Conservation (phyloP, 1,140 invertebrate species). For the Papilio glaucus region DNA sequence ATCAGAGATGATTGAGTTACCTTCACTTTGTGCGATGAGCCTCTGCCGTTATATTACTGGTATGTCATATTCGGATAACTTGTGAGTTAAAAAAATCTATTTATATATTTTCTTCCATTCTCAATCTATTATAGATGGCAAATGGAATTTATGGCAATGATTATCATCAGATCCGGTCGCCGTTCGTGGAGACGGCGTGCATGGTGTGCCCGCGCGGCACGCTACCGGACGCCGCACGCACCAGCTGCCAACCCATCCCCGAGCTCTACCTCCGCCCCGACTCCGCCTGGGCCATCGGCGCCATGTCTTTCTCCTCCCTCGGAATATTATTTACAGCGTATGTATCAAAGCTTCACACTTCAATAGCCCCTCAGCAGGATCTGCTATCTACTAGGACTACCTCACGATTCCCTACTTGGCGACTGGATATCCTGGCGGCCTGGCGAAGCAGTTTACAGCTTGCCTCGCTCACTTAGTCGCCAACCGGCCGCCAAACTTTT, state of each 20-base stretch:
- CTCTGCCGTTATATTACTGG: too few species aligned
- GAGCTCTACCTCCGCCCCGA: slow-evolving; percentile 92
- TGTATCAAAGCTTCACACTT: slow-evolving; percentile 39
- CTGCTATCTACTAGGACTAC: too few species aligned
- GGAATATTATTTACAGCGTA: slow-evolving; percentile 91
- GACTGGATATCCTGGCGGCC: too few species aligned
- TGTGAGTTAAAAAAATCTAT: too few species aligned
- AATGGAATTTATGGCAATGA: neutral
- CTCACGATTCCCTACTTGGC: too few species aligned
- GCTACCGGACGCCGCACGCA: slow-evolving; percentile 90
- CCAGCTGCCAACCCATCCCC: slow-evolving; percentile 90
- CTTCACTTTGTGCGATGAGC: too few species aligned
- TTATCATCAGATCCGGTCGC: slow-evolving; percentile 88
- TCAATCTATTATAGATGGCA: neutral
- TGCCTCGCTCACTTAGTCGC: too few species aligned
- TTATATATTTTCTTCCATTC: too few species aligned
- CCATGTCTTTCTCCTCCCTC: slow-evolving; percentile 90
- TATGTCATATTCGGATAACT: too few species aligned
- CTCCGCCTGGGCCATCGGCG: slow-evolving; percentile 94
- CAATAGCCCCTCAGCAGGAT: too few species aligned
- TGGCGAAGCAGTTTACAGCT: too few species aligned
- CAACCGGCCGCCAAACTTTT: too few species aligned
- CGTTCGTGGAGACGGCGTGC: slow-evolving; percentile 92
- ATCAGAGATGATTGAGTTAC: neutral
- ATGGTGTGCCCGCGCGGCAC: slow-evolving; percentile 92